Evolutionary conservation across 2,113 vertebrate genomes (phyloP).

Genomic region (Suricata suricatta): DNA sequence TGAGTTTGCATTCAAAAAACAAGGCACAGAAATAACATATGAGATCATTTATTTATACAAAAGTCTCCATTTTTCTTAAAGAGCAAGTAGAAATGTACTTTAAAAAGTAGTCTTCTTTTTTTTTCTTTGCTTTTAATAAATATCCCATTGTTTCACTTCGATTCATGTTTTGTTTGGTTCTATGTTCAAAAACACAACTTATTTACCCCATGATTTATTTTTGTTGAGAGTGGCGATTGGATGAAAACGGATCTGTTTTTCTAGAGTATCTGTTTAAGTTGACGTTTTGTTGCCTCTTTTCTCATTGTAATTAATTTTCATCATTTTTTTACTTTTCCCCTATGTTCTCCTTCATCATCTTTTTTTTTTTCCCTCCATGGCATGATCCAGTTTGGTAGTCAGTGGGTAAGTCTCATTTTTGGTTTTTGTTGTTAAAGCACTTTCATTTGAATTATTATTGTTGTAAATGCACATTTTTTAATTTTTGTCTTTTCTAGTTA

Average conservation of each 20-base stretch:
- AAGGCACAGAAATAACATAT: constrained; percentile 3
- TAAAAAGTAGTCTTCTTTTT: background rate
- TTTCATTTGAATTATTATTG: constrained; percentile 55
- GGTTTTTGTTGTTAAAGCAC: background rate
- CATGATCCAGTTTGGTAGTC: constrained; percentile 90
- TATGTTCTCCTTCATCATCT: constrained; percentile 81
- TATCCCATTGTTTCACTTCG: constrained; percentile 10
- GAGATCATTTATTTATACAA: constrained; percentile 32
- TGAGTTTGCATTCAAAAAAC: constrained; percentile 59
- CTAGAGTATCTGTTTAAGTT: constrained; percentile 63
- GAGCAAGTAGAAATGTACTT: background rate
- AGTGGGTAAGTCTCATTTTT: constrained; percentile 94
- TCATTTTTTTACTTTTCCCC: constrained; percentile 82
- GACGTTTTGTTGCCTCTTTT: constrained; percentile 45
- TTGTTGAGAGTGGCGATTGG: constrained; percentile 33
- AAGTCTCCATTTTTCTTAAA: constrained; percentile 21
- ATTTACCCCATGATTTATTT: constrained; percentile 48
- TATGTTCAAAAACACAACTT: background rate
- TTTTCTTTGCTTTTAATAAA: background rate
- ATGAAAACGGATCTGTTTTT: constrained; percentile 18
- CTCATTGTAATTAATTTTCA: constrained; percentile 78
- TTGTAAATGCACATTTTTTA: background rate
- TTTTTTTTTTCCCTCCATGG: constrained; percentile 83
- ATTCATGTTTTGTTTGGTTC: constrained; percentile 38
- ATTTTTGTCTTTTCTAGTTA: constrained; percentile 38